Evolutionary conservation across 2,888 invertebrate genomes (phyloP), one percentile per base, ranked within the genome.

Genomic region (Acanthosoma haemorrhoidale): DNA sequence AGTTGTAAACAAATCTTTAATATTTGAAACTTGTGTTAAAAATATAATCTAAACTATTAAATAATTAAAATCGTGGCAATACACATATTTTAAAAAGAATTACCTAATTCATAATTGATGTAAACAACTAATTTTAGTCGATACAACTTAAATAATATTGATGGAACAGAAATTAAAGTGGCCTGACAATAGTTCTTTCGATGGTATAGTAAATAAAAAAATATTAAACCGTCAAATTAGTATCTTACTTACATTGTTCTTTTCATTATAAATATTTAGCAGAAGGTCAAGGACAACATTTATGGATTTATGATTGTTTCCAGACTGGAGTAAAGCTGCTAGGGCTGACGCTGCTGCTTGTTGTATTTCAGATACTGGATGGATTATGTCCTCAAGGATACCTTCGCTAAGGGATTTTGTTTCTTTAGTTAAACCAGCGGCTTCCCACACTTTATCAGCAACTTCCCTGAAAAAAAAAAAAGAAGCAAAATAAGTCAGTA

Each of bases 331-430:
- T 1, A 91, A 82, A 59, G 86, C 83, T 0, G 92, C 90, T 64
- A 96, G 82, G 6, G 94, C 91, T 71, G 85, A 82, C 0, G 96
- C 90, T 0, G 92, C 90, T 2, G 96, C 89, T 74, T 87, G 86
- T 79, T 96, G 91, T 64, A 96, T 86, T 67, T 89, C 87, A 76
- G 90, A 87, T 60, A 92, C 89, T 0, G 90, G 87, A 81, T 94
- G 92, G 75, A 89, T 88, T 39, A 92, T 83, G 79, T 94, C 91
- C 18, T 79, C 79, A 75, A 92, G 83, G 71, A 90, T 77, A 75
- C 85, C 82, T 59, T 83, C 82, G 75, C 84, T 81, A 29, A 88
- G 79, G 59, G 81, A 78, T 38, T 81, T 81, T 6, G 79, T 78
- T 2, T 86, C 83, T 38, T 83, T 81, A 11, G 80, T 77, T 71